phyloP scores from a whole-genome alignment of 2,797 vertebrate genomes.

The Bovichtus variegatus region DNA sequence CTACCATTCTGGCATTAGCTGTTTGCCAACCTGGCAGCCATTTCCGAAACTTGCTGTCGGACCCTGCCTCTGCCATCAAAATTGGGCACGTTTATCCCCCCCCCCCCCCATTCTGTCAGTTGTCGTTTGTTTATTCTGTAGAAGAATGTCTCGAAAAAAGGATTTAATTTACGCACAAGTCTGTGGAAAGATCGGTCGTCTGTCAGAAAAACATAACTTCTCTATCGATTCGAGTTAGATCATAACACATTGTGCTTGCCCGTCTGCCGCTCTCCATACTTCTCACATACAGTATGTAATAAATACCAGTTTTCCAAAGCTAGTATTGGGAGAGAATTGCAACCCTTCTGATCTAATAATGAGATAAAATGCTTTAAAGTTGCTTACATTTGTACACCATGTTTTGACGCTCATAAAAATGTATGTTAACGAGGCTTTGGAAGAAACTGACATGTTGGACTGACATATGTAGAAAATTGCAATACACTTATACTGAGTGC shows the following conservation, averaged over 20 bases:
- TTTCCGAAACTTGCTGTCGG: neutral
- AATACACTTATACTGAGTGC: neutral
- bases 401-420: constrained; percentile 14
- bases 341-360: neutral
- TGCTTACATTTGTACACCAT: neutral
- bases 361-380: neutral
- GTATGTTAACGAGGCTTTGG: neutral
- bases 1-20: neutral
- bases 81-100: neutral
- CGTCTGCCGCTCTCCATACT: neutral
- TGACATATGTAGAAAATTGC: constrained; percentile 20
- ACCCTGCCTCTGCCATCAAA: constrained; percentile 9
- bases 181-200: neutral
- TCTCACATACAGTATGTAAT: neutral
- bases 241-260: neutral
- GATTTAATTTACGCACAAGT: neutral
- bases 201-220: neutral
- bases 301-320: neutral
- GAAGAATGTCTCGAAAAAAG: neutral
- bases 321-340: neutral
- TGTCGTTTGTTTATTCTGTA: constrained; percentile 4
- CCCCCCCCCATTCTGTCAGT: neutral
- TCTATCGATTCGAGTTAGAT: neutral
- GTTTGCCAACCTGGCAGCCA: neutral
- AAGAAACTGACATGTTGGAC: neutral